Percentiles rank a stretch among this genome's conserved stretches.
These are phyloP conservation scores for Hypomecis atomaria DNA, from an alignment of 2,888 invertebrate species.

Conservation along the genomic window DNA sequence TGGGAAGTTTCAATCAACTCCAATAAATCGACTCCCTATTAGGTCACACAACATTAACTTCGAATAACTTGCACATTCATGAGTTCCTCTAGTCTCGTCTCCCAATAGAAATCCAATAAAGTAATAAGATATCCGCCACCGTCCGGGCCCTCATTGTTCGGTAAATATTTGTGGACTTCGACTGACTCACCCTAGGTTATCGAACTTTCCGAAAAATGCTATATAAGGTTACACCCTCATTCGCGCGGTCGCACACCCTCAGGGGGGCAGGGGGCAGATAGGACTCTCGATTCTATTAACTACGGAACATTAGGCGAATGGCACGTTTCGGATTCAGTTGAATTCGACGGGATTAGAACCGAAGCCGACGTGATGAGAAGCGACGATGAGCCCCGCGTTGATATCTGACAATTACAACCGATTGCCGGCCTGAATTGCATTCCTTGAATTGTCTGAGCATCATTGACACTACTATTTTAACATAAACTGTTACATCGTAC, in stretches of 20 bases:
- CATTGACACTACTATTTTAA: background rate
- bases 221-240: conserved; percentile 44
- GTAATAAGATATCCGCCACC: conserved; percentile 44
- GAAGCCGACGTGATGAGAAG: conserved; percentile 23
- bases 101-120: conserved; percentile 39
- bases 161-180: conserved; percentile 54
- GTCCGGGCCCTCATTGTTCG: conserved; percentile 37
- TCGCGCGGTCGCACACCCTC: conserved; percentile 41
- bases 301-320: conserved; percentile 36
- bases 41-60: conserved; percentile 31
- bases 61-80: conserved; percentile 31
- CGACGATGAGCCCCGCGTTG: conserved; percentile 6
- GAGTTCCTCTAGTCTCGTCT: conserved; percentile 24
- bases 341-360: conserved; percentile 33
- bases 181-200: conserved; percentile 57
- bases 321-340: conserved; percentile 41
- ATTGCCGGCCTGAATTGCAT: conserved; percentile 9
- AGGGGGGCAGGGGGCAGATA: conserved; percentile 20
- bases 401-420: background rate
- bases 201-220: conserved; percentile 47
- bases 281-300: conserved; percentile 34
- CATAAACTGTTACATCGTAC: no score
- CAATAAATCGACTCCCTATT: conserved; percentile 12
- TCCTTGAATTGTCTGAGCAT: conserved; percentile 3
- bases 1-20: background rate